Percentiles rank a stretch among this genome's conserved stretches.
phyloP scores from a whole-genome alignment of 1,140 invertebrate species.

The fruit fly (Drosophila melanogaster) region DNA sequence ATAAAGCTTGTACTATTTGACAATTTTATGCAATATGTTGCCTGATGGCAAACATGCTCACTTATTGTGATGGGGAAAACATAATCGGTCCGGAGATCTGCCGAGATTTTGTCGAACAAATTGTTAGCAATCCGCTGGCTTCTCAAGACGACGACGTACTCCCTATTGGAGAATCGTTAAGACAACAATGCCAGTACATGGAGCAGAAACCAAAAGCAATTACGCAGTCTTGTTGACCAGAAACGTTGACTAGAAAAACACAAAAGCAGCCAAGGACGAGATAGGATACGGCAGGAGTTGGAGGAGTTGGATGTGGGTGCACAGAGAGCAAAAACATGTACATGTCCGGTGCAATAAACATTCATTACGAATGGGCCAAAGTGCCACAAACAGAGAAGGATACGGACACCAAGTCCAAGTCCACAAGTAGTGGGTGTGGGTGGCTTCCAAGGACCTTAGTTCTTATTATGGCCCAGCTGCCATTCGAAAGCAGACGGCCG shows the following conservation, averaged over 20 bases:
- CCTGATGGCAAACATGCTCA: slow-evolving; percentile 19
- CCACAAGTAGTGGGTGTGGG: neutral
- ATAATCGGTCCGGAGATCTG: slow-evolving; percentile 34
- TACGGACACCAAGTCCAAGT: slow-evolving; percentile 37
- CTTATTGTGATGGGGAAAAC: slow-evolving; percentile 31
- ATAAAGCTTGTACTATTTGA: neutral
- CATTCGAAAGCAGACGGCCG: slow-evolving; percentile 69
- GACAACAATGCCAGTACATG: slow-evolving; percentile 48
- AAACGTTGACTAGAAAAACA: slow-evolving; percentile 48
- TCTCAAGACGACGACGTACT: slow-evolving; percentile 20
- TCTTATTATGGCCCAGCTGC: slow-evolving; percentile 80
- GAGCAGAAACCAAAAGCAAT: slow-evolving; percentile 66
- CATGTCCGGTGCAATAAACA: slow-evolving; percentile 82
- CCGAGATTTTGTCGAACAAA: slow-evolving; percentile 29
- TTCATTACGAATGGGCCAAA: slow-evolving; percentile 78
- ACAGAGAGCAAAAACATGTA: slow-evolving; percentile 70
- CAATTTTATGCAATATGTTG: slow-evolving; percentile 6
- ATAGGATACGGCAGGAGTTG: slow-evolving; percentile 15
- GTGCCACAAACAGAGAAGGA: slow-evolving; percentile 75
- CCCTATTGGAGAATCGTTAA: slow-evolving; percentile 44
- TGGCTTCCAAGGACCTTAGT: slow-evolving; percentile 47
- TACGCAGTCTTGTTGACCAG: slow-evolving; percentile 68
- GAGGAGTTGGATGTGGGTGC: slow-evolving; percentile 9
- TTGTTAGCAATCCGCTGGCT: slow-evolving; percentile 25
- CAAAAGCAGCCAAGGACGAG: slow-evolving; percentile 35